Evolutionary conservation across 2,888 invertebrate genomes (phyloP), one percentile per base, ranked within the genome.

Genomic region (Argynnis bischoffii): DNA sequence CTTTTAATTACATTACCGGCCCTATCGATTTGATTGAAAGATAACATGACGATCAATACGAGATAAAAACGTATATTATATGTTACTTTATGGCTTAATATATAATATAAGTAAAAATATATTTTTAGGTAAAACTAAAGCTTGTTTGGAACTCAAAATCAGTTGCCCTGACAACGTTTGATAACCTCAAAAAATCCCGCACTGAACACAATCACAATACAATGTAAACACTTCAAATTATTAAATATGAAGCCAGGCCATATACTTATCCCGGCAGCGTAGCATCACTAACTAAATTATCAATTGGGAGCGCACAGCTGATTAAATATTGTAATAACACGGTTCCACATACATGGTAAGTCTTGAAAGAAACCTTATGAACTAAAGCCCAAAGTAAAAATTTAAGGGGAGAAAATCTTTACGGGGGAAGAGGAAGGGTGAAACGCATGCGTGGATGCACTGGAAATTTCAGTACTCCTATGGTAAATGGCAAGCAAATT

Each of bases 251-350:
- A 72, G 77, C 71, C 74, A 76, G 78, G 79, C 81, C 1, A 18
- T n/a, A 79, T 80, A 82, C 81, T 80, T 74, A 78, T 79, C 82
- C 88, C 86, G 88, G 78, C 82, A 84, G 78, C 83, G 82, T 77
- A 78, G 73, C 75, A 78, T 79, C 69, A 76, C 78, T 87, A 88
- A 91, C 90, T 90, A 83, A 90, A 90, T 90, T 91, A 91, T 87
- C 88, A 88, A 89, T 86, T 83, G 86, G 82, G 86, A 84, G 75
- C 80, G 86, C 80, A 86, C 92, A 92, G 91, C 92, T 92, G 92
- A 89, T 89, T 83, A 89, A 86, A 90, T 82, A 87, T 75, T 76
- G 81, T 75, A 79, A 77, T 76, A 82, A 85, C 80, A 88, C 74
- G 78, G 85, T 88, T 82, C 86, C 78, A 83, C 78, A 50, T 64